A percentile compares a stretch with the other conserved stretches of the same genome.
Conservation (phyloP, 2,888 invertebrate species). For the Eristalis arbustorum region DNA sequence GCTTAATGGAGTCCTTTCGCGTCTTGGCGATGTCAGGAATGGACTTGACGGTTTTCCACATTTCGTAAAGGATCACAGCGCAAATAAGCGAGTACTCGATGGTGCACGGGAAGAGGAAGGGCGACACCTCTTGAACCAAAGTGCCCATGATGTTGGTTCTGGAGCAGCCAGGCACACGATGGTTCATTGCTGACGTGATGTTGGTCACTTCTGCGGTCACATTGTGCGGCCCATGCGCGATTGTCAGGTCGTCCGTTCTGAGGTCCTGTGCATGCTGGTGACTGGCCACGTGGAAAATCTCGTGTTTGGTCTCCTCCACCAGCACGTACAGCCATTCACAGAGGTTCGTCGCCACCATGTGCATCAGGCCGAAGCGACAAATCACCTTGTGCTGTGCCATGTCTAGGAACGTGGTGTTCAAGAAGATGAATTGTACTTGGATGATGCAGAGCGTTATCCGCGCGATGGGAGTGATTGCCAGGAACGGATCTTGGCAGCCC, state of each 20-base stretch:
- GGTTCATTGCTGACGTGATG: conserved; percentile 8
- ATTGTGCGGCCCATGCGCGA: conserved; percentile 71
- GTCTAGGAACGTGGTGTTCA: conserved; percentile 89
- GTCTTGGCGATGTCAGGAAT: conserved; percentile 81
- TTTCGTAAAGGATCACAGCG: conserved; percentile 92
- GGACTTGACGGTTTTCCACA: conserved; percentile 92
- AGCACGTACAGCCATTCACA: conserved; percentile 95
- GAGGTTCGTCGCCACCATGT: conserved; percentile 92
- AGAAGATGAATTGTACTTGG: conserved; percentile 96
- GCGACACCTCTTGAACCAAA: conserved; percentile 86
- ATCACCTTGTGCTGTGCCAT: conserved; percentile 86
- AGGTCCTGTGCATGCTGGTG: conserved; percentile 71
- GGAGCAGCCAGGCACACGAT: conserved; percentile 82
- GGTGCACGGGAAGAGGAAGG: conserved; percentile 93
- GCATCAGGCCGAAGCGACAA: conserved; percentile 95
- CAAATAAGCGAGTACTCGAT: conserved; percentile 96
- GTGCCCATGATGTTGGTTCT: conserved; percentile 86
- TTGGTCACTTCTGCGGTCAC: conserved; percentile 71
- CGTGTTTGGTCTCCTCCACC: conserved; percentile 93
- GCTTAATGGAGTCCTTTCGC: conserved; percentile 78
- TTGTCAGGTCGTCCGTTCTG: conserved; percentile 54
- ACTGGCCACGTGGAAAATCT: conserved; percentile 87
- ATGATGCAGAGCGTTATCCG: conserved; percentile 91
- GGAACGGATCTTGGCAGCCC: conserved; percentile 84
- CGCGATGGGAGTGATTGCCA: conserved; percentile 90